Base-by-base conservation (phyloP, 2,888 invertebrate species). In the Zeuzera pyrina region DNA sequence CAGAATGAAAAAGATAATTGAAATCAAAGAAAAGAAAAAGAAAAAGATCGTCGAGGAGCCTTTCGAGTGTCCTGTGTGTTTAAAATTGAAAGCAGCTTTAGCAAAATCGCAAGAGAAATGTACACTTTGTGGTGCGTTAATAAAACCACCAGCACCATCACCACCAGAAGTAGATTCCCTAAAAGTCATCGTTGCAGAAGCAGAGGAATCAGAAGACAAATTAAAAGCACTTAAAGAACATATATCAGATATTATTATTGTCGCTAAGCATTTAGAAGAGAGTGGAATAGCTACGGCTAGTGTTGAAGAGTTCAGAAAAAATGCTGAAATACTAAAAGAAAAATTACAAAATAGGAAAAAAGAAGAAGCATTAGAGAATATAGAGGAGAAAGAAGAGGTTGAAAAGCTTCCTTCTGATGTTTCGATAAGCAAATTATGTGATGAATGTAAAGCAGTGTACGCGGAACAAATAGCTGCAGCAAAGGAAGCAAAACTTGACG, bases 321-420 rank as follows among this genome's bases (percentile, higher is more conserved):
- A 45, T 16, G 52, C 54, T 4, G 45, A 52, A 34, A 37, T 43
- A 21, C 34, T 57, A 3, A 48, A 44, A 35, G 35, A 42, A 2
- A 47, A 42, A 14, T 42, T 57, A 19, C 34, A 45, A 58, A 54
- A n/a, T n/a, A n/a, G n/a, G n/a, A n/a, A n/a, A n/a, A n/a, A n/a
- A n/a, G n/a, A n/a, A n/a, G n/a, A n/a, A n/a, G n/a, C n/a, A n/a
- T n/a, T n/a, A n/a, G n/a, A n/a, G n/a, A n/a, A n/a, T n/a, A n/a
- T n/a, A n/a, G n/a, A n/a, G n/a, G n/a, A n/a, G n/a, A n/a, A n/a
- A n/a, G n/a, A n/a, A n/a, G n/a, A n/a, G n/a, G n/a, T n/a, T n/a
- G n/a, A n/a, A n/a, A n/a, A n/a, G n/a, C n/a, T n/a, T n/a, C n/a
- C n/a, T n/a, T n/a, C n/a, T n/a, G n/a, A n/a, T n/a, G n/a, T n/a